phyloP scores from a whole-genome alignment of 2,888 invertebrate genomes.

The Geotrupes spiniger region DNA sequence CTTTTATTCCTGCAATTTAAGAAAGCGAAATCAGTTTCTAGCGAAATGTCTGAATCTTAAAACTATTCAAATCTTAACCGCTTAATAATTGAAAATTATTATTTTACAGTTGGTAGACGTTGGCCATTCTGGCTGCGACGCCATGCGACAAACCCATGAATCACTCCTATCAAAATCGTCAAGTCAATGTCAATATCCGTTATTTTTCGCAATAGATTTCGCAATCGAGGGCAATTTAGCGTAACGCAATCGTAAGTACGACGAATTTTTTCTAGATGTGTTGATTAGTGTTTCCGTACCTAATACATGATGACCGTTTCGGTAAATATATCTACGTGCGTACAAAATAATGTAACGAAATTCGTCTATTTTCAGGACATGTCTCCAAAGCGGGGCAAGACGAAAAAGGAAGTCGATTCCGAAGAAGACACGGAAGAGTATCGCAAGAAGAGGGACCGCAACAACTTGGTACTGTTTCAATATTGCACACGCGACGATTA shows the following conservation, averaged over 20 bases:
- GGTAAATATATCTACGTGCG: constrained; percentile 11
- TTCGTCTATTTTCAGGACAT: constrained; percentile 28
- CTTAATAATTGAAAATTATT: too few relatives aligned
- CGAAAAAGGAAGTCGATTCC: constrained; percentile 57
- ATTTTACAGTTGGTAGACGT: too few relatives aligned
- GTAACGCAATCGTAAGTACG: constrained; percentile 3
- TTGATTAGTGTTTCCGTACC: constrained; percentile 4
- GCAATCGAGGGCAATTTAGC: constrained; percentile 17
- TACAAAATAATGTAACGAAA: neutral
- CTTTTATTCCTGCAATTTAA: too few relatives aligned
- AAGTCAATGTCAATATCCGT: too few relatives aligned
- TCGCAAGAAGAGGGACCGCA: constrained; percentile 69
- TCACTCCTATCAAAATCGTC: too few relatives aligned
- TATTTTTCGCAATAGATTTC: constrained; percentile 10
- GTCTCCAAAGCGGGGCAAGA: constrained; percentile 42
- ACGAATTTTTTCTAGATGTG: constrained; percentile 1
- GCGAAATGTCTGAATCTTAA: too few relatives aligned
- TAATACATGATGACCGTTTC: constrained; percentile 12
- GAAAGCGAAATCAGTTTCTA: too few relatives aligned
- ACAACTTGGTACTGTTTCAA: constrained; percentile 80
- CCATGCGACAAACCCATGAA: too few relatives aligned
- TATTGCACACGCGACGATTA: too few relatives aligned
- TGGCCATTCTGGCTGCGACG: too few relatives aligned
- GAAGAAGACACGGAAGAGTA: constrained; percentile 69
- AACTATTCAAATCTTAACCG: too few relatives aligned